Conservation (phyloP, 37 sponge, comb jelly and placozoan genomes). For the Beroe forskalii region DNA sequence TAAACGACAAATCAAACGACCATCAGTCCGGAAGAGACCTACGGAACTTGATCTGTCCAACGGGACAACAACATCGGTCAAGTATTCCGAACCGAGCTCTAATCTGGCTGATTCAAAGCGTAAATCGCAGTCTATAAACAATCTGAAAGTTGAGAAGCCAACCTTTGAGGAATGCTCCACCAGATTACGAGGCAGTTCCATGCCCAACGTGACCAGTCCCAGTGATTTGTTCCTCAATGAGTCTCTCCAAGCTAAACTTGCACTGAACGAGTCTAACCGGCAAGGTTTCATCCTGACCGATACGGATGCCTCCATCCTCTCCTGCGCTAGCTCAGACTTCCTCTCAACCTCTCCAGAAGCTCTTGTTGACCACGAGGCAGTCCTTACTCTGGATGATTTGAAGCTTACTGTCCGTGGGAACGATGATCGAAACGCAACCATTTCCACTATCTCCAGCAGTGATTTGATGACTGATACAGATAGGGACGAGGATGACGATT, state of each 20-base stretch:
- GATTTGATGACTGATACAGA: background rate
- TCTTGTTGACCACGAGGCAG: background rate
- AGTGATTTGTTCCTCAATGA: constrained; percentile 9
- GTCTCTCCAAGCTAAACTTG: constrained; percentile 2
- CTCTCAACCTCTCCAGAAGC: background rate
- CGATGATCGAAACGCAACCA: background rate
- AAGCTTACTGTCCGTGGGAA: background rate
- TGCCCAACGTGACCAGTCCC: constrained; percentile 20
- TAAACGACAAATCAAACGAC: constrained; percentile 29
- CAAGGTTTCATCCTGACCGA: constrained; percentile 47
- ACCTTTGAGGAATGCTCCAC: background rate
- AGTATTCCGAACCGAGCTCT: background rate
- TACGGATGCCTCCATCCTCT: background rate
- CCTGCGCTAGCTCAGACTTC: constrained; percentile 1
- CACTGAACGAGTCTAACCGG: constrained; percentile 7
- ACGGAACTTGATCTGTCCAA: background rate
- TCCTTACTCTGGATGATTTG: background rate
- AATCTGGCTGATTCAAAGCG: background rate
- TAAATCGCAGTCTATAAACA: constrained; percentile 21
- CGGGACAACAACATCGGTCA: background rate
- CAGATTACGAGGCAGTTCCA: background rate
- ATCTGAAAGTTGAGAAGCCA: background rate
- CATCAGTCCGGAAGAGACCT: background rate
- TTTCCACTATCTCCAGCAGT: constrained; percentile 14
- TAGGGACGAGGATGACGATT: background rate